Base-by-base conservation (phyloP, 2,113 vertebrate species). In the Tachysurus vachellii region DNA sequence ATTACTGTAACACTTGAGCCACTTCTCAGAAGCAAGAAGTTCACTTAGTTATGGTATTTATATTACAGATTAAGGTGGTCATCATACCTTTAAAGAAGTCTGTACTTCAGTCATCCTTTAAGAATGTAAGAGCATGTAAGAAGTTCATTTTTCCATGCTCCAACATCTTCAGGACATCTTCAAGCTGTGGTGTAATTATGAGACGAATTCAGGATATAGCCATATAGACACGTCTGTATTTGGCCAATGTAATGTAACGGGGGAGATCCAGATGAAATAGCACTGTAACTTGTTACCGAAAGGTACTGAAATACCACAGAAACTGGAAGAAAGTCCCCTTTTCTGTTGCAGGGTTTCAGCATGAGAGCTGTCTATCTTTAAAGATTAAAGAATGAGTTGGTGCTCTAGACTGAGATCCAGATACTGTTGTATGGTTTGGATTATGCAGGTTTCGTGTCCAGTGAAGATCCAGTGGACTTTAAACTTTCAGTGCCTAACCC, bases 401-500 rank as follows among this genome's bases (percentile, higher is more conserved):
- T 75, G 28, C 64, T 61, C 76, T 71, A 31, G 44, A 68, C 54
- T 82, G 42, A 80, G 64, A 76, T 76, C 79, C 85, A 70, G 73
- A 81, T 54, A 59, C 62, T 80, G 68, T 85, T 61, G 64, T 79
- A n/a, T 75, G 47, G 50, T 80, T 28, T 47, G 36, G 31, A 68
- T 81, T 59, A 85, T 68, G 62, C 84, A 80, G 83, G 21, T 80
- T 79, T 88, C 44, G 71, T 71, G 56, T n/a, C n/a, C n/a, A n/a
- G n/a, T n/a, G n/a, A n/a, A 44, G 70, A 77, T 87, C 44, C 68
- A 85, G 44, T 16, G 85, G 77, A 86, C 57, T 84, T 71, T 82
- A 79, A 70, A 44, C 87, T 88, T 83, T 82, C 90, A 93, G 92
- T 93, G 92, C 92, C 92, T 93, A 84, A 90, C 85, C 85, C 73